Percentiles rank a stretch among this genome's conserved stretches.
Evolutionary conservation across 92 coral and sea anemone species (phyloP).

Genomic region (Umimayanthus kanabou): DNA sequence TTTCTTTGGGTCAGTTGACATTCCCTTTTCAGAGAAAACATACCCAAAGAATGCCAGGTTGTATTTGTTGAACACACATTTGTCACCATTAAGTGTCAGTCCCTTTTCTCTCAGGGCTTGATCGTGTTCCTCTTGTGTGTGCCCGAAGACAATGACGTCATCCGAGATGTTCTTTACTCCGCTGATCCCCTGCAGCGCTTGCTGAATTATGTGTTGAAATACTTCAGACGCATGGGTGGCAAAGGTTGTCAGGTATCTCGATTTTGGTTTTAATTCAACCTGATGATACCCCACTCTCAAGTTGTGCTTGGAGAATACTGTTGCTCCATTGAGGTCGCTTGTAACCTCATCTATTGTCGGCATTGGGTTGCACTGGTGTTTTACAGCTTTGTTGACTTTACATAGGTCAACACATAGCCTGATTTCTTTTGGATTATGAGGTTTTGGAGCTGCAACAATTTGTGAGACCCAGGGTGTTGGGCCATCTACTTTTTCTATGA

Average conservation of each 20-base stretch:
- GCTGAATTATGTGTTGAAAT: too few relatives aligned
- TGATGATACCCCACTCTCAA: constrained; percentile 34
- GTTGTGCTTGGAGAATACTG: constrained; percentile 27
- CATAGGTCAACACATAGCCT: not conserved
- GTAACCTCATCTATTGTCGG: not conserved
- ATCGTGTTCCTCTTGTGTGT: constrained; percentile 28
- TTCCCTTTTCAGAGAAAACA: constrained; percentile 31
- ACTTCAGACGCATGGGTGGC: too few relatives aligned
- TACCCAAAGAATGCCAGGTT: constrained; percentile 39
- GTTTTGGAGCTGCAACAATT: not conserved
- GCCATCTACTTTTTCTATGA: too few relatives aligned
- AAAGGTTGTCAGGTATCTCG: constrained; percentile 33
- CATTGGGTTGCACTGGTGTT: not conserved
- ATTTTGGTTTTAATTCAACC: constrained; percentile 35
- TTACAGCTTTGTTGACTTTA: not conserved
- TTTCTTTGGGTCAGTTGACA: constrained; percentile 46
- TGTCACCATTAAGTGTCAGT: constrained; percentile 29
- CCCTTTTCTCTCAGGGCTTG: constrained; percentile 32
- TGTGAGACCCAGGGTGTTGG: too few relatives aligned
- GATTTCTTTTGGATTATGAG: constrained; percentile 14
- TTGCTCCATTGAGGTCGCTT: constrained; percentile 11
- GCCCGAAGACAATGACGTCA: constrained; percentile 34
- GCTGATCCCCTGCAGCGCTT: constrained; percentile 31
- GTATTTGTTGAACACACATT: constrained; percentile 41
- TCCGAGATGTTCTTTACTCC: constrained; percentile 42